A percentile compares a stretch with the other conserved stretches of the same genome.
Evolutionary conservation across 2,113 vertebrate species (phyloP).

Genomic region (Grallaria varia): DNA sequence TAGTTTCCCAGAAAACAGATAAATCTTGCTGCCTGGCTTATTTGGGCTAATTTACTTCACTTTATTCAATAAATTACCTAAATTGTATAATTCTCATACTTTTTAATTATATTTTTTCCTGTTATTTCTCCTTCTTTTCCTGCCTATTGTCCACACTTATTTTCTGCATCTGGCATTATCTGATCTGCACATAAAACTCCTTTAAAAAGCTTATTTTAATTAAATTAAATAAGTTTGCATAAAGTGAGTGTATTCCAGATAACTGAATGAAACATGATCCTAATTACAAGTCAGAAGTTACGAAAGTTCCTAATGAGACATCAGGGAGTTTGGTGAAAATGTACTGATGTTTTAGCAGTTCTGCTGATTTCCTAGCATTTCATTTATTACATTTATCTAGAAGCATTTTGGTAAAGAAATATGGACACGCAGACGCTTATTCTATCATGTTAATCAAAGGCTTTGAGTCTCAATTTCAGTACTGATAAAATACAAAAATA

Average conservation of each 20-base stretch:
- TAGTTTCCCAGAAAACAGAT: neutral
- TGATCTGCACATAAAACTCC: neutral
- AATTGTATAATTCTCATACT: neutral
- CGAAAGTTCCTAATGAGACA: neutral
- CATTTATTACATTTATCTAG: neutral
- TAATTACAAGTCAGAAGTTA: neutral
- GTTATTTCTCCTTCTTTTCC: neutral
- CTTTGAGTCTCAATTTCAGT: neutral
- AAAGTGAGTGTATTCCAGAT: neutral
- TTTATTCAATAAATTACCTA: neutral
- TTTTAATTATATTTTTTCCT: neutral
- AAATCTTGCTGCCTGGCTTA: neutral
- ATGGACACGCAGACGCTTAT: neutral
- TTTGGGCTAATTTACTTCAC: neutral
- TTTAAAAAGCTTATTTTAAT: neutral
- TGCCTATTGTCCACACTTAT: neutral
- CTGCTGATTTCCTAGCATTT: neutral
- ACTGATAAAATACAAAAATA: neutral
- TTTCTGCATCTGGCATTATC: neutral
- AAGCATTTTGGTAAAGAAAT: neutral
- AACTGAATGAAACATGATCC: neutral
- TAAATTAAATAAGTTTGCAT: neutral
- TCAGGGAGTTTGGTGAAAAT: neutral
- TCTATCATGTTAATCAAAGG: neutral
- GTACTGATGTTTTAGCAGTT: neutral